These are phyloP conservation scores for Rhegmatorhina hoffmannsi DNA, from an alignment of 2,113 vertebrate genomes.

Conservation along the genomic window DNA sequence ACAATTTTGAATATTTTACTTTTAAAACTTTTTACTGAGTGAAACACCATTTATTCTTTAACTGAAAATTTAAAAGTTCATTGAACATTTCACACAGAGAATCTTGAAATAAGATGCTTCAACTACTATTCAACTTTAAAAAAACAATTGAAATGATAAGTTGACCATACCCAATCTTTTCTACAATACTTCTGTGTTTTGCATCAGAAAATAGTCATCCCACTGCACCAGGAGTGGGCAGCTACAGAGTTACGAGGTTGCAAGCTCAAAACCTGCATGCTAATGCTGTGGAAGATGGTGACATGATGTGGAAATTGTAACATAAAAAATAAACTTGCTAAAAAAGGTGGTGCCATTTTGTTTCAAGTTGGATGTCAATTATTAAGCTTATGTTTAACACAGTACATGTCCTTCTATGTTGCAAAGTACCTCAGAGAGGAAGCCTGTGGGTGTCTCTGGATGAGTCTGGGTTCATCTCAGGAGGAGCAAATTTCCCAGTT, in stretches of 20 bases:
- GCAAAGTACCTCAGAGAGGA: not conserved
- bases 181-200: not conserved
- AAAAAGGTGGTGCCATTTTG: not conserved
- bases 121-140: not conserved
- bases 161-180: not conserved
- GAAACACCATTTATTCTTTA: not conserved
- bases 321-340: not conserved
- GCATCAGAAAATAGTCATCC: not conserved
- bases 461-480: not conserved
- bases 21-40: not conserved
- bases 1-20: not conserved
- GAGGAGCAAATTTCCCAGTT: not conserved
- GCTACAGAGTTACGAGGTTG: not conserved
- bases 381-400: not conserved
- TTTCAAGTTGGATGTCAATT: not conserved
- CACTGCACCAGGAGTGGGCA: not conserved
- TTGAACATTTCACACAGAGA: not conserved
- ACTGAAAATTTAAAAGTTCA: not conserved
- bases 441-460: not conserved
- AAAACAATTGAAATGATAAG: not conserved
- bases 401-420: not conserved
- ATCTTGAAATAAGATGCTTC: not conserved
- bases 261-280: not conserved
- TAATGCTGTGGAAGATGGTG: not conserved
- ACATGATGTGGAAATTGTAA: not conserved